Evolutionary conservation across 2,888 invertebrate genomes (phyloP), one percentile per base, ranked within the genome.

Genomic region (Dendrolimus pini): DNA sequence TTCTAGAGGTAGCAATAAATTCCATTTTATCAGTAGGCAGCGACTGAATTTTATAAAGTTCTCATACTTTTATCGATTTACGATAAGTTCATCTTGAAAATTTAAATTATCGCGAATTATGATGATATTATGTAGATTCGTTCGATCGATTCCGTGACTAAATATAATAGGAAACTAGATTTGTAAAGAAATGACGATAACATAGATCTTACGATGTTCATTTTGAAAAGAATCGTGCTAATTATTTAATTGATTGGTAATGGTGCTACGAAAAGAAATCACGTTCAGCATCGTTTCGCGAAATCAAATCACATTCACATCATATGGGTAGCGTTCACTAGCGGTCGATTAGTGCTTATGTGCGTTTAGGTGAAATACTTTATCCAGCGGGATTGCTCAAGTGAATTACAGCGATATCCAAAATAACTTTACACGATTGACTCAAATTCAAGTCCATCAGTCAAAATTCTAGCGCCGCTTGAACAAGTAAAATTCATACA

Each of bases 1-100:
- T 89, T 88, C 81, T 89, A 89, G 85, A 82, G 74, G 78, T 89
- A 89, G 85, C 71, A 66, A 76, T 82, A 80, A 72, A 81, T 83
- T 79, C 77, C 76, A 83, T 82, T 83, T 87, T 82, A 83, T 70
- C 79, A 83, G 85, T 89, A 89, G 90, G 80, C 82, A 74, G 86
- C 82, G 90, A 90, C 89, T 89, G 89, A 90, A 88, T 87, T 89
- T 89, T 89, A 82, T 88, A 89, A 86, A 77, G 80, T 72, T 83
- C 80, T 79, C 80, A 76, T 82, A 83, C 80, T 84, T 82, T 82
- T 82, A 85, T 77, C 77, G 76, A 82, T 77, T 47, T 79, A 80
- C 69, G 67, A 77, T 85, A 83, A 82, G 78, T 80, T 82, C 82
- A 83, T 82, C 78, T 82, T 76, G 68, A 82, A 78, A 80, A 74